Percentiles rank a stretch among this genome's conserved stretches.
Conservation (phyloP, 1,140 invertebrate species). For the Fopius arisanus region DNA sequence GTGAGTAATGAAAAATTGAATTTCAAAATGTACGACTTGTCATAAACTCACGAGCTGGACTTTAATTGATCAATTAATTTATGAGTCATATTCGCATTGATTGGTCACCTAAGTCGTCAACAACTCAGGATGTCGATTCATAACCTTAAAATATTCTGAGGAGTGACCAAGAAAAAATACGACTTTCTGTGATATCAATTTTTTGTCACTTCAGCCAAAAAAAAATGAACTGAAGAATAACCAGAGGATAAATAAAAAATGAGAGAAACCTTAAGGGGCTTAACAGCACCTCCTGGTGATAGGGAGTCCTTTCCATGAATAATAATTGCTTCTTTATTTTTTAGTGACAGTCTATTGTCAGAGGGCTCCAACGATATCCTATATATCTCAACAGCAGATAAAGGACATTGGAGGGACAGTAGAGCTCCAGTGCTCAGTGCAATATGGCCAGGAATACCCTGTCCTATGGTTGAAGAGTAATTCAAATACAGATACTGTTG, state of each 20-base stretch:
- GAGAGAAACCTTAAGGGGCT: no score
- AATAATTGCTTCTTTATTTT: conserved; percentile 14
- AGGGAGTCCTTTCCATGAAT: background rate
- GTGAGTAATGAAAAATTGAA: conserved; percentile 29
- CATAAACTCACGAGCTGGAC: background rate
- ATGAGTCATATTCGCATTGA: background rate
- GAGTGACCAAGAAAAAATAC: no score
- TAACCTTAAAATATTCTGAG: conserved; percentile 4
- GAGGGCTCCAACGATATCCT: conserved; percentile 88
- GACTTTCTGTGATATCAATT: no score
- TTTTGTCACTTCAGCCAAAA: no score
- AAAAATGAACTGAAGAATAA: no score
- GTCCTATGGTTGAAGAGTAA: conserved; percentile 81
- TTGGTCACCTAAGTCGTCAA: background rate
- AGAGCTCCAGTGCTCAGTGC: conserved; percentile 87
- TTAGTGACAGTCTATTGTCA: conserved; percentile 70
- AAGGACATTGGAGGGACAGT: conserved; percentile 90
- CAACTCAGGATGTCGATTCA: background rate
- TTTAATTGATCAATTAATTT: background rate
- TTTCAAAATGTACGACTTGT: background rate
- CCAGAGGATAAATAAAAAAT: no score
- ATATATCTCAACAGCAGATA: conserved; percentile 90
- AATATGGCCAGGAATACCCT: conserved; percentile 86
- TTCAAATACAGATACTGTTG: conserved; percentile 68
- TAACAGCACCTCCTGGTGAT: no score